These are phyloP conservation scores for Microtus richardsoni DNA, from an alignment of 2,113 vertebrate genomes.

Conservation along the genomic window DNA sequence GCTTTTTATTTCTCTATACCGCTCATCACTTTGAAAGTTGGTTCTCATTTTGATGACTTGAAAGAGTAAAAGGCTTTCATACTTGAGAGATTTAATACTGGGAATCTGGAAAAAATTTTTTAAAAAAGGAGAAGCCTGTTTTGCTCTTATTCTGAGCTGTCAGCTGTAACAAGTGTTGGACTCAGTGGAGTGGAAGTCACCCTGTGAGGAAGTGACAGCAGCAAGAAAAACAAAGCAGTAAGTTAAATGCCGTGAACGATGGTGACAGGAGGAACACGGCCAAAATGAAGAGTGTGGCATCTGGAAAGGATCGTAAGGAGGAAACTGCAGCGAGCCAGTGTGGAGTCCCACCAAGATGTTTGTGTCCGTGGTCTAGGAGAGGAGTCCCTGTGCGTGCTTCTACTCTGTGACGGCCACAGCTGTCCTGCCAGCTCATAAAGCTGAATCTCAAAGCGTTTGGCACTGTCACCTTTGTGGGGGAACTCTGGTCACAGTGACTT, in stretches of 20 bases:
- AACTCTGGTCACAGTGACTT: neutral
- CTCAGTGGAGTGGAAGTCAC: neutral
- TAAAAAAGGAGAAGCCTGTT: constrained; percentile 13
- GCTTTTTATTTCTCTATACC: neutral
- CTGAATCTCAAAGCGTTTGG: constrained; percentile 89
- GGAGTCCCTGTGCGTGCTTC: constrained; percentile 87
- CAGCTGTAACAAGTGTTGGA: neutral
- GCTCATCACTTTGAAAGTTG: neutral
- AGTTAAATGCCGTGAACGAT: constrained; percentile 83
- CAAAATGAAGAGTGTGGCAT: constrained; percentile 88
- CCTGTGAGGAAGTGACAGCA: neutral
- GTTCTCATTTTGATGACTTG: constrained; percentile 29
- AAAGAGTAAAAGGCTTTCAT: neutral
- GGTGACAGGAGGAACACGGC: constrained; percentile 88
- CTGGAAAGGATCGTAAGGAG: constrained; percentile 90
- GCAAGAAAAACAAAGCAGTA: neutral
- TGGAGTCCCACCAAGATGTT: constrained; percentile 85
- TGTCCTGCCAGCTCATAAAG: constrained; percentile 88
- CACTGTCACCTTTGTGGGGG: constrained; percentile 87
- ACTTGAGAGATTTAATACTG: neutral
- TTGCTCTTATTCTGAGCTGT: neutral
- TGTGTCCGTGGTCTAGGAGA: constrained; percentile 86
- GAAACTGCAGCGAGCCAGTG: constrained; percentile 85
- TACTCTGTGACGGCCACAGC: constrained; percentile 87
- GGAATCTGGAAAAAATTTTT: neutral